Percentiles rank a stretch among this genome's conserved stretches.
Conservation (phyloP, 2,797 vertebrate genomes). For the Cossypha dichroa region DNA sequence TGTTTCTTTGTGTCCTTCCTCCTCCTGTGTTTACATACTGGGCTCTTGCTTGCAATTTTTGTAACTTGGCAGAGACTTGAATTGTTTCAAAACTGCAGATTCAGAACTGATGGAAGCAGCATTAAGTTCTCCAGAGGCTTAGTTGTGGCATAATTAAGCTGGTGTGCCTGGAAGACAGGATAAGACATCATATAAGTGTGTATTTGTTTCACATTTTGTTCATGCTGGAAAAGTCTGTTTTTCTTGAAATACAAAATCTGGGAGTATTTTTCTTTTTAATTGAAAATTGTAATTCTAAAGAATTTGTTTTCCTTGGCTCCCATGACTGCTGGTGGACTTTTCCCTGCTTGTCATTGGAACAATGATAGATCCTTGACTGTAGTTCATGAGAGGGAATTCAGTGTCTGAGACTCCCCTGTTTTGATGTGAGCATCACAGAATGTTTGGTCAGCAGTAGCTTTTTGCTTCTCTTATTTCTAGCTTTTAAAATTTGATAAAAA, state of each 20-base stretch:
- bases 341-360: neutral
- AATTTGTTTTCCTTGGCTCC: neutral
- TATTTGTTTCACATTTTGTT: neutral
- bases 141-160: neutral
- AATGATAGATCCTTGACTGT: rapidly evolving
- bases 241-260: neutral
- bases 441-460: neutral
- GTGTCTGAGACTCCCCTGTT: neutral
- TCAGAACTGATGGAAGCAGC: neutral
- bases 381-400: neutral
- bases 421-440: neutral
- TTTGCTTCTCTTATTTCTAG: neutral
- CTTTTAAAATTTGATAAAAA: neutral
- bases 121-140: neutral
- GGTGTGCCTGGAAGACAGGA: neutral
- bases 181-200: neutral
- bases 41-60: neutral
- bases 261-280: neutral
- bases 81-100: neutral
- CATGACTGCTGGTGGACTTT: neutral
- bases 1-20: neutral
- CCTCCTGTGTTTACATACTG: neutral
- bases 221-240: neutral
- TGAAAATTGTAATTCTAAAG: neutral
- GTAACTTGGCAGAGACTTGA: neutral